Percentiles rank a stretch among this genome's conserved stretches.
phyloP scores from a whole-genome alignment of 2,113 vertebrate species.

The Lophius piscatorius region DNA sequence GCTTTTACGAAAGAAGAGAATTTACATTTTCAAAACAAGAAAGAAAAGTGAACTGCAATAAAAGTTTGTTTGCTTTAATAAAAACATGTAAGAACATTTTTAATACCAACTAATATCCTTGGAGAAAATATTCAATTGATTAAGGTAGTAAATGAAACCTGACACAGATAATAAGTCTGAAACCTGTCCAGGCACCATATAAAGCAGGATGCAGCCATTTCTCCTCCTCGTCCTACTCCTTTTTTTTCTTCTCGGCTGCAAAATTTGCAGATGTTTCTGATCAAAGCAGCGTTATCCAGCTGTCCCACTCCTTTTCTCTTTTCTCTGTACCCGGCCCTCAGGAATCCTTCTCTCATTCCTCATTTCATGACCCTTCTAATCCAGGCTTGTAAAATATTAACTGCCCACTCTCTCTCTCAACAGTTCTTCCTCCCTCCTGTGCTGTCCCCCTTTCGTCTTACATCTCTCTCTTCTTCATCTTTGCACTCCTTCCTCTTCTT shows the following conservation, averaged over 20 bases:
- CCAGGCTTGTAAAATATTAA: slow-evolving; percentile 77
- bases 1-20: too few relatives aligned
- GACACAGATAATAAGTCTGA: slow-evolving; percentile 2
- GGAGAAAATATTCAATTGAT: not conserved
- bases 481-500: slow-evolving; percentile 18
- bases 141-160: not conserved
- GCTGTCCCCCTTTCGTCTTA: slow-evolving; percentile 30
- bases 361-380: slow-evolving; percentile 73
- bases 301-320: slow-evolving; percentile 51
- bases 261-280: slow-evolving; percentile 67
- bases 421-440: slow-evolving; percentile 51
- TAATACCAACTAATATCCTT: not conserved
- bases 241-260: slow-evolving; percentile 15
- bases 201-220: slow-evolving; percentile 22
- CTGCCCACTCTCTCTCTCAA: slow-evolving; percentile 58
- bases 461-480: slow-evolving; percentile 27
- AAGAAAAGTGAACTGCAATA: too few relatives aligned
- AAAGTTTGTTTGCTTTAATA: too few relatives aligned
- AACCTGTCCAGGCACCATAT: slow-evolving; percentile 26
- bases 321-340: slow-evolving; percentile 50
- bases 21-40: too few relatives aligned
- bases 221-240: slow-evolving; percentile 5
- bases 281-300: slow-evolving; percentile 64
- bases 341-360: slow-evolving; percentile 65
- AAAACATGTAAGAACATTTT: not conserved